A percentile compares a stretch with the other conserved stretches of the same genome.
Evolutionary conservation across 1,140 invertebrate species (phyloP).

Genomic region (Octopus sinensis): DNA sequence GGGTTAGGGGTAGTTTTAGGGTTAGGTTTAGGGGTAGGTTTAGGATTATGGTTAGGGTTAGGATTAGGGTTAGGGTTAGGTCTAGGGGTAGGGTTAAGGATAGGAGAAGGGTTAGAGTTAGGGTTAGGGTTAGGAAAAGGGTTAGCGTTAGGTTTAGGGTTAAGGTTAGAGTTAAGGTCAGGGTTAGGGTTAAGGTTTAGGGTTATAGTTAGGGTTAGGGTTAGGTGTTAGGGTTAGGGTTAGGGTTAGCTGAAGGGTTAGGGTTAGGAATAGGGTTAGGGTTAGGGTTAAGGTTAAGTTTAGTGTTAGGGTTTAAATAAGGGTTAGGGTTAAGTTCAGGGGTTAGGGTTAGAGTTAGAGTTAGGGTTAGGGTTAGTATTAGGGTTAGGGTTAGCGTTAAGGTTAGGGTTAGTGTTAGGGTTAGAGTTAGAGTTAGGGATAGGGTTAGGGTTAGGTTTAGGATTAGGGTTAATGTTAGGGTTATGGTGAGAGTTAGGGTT

Average conservation of each 20-base stretch:
- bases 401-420: background rate
- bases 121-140: background rate
- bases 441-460: background rate
- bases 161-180: background rate
- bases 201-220: background rate
- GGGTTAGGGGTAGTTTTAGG: background rate
- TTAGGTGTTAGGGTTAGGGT: conserved; percentile 10
- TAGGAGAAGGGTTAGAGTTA: background rate
- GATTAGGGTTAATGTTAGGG: background rate
- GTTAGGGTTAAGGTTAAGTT: background rate
- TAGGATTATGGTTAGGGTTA: background rate
- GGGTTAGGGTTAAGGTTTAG: conserved; percentile 2
- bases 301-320: background rate
- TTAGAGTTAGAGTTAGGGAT: background rate
- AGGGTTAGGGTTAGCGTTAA: background rate
- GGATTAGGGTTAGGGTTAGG: background rate
- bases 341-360: background rate
- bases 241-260: background rate
- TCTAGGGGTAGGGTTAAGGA: background rate
- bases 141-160: background rate
- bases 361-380: background rate
- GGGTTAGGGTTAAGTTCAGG: background rate
- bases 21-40: background rate
- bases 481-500: background rate
- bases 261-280: background rate